A percentile compares a stretch with the other conserved stretches of the same genome.
Evolutionary conservation across 1,140 invertebrate species (phyloP).

Genomic region (Probaryconus sp.): DNA sequence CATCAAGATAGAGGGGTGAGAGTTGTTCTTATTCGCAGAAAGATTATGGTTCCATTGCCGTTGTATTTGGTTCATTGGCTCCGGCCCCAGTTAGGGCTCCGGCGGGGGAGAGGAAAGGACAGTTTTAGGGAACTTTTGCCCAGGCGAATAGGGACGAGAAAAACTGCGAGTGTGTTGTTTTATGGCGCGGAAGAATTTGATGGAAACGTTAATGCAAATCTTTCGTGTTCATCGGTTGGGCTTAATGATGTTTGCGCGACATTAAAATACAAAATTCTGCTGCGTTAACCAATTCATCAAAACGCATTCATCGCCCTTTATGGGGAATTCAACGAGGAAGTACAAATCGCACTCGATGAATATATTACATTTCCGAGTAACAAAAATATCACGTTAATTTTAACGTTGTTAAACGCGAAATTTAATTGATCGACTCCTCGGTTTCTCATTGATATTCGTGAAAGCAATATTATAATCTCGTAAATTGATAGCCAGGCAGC

Average conservation of each 20-base stretch:
- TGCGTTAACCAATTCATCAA: slow-evolving; percentile 16
- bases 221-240: slow-evolving; percentile 52
- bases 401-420: no score
- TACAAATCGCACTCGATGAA: no score
- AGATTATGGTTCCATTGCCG: slow-evolving; percentile 57
- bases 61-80: slow-evolving; percentile 64
- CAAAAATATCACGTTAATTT: no score
- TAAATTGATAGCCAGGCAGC: slow-evolving; percentile 19
- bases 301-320: no score
- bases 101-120: slow-evolving; percentile 18
- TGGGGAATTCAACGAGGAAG: no score
- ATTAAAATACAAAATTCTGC: slow-evolving; percentile 39
- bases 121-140: slow-evolving; percentile 17
- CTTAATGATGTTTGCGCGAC: slow-evolving; percentile 53
- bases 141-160: slow-evolving; percentile 43
- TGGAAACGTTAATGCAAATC: slow-evolving; percentile 67
- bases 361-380: no score
- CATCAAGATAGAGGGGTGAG: slow-evolving; percentile 55
- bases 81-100: slow-evolving; percentile 20
- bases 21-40: slow-evolving; percentile 59
- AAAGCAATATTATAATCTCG: slow-evolving; percentile 13
- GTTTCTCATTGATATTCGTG: no score
- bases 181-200: slow-evolving; percentile 69
- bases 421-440: no score
- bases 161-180: slow-evolving; percentile 62